phyloP scores from a whole-genome alignment of 1,140 invertebrate genomes.

The Ostrea denselamellosa region DNA sequence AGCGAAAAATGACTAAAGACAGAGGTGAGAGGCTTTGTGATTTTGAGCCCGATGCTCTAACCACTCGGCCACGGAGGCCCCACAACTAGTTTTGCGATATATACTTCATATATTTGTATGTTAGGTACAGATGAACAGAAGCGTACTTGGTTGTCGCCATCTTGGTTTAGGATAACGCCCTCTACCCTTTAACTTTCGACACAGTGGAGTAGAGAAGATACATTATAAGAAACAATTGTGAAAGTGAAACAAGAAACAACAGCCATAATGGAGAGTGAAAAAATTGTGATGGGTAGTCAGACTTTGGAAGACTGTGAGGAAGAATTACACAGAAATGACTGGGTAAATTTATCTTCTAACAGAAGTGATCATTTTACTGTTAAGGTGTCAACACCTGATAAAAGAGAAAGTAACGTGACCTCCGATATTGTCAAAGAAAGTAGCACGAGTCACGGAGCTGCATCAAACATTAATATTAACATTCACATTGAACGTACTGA shows the following conservation, averaged over 20 bases:
- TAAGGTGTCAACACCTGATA: not conserved
- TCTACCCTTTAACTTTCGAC: no score
- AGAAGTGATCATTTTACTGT: constrained; percentile 4
- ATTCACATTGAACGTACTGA: constrained; percentile 7
- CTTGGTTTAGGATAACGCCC: no score
- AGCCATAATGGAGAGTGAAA: not conserved
- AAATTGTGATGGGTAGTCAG: constrained; percentile 25
- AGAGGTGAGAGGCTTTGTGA: no score
- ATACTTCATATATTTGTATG: no score
- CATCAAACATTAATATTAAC: constrained; percentile 22
- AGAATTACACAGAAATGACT: not conserved
- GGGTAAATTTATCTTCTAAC: not conserved
- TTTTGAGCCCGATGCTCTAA: no score
- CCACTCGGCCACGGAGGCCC: no score
- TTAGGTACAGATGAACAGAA: no score
- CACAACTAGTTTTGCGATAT: no score
- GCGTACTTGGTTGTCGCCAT: no score
- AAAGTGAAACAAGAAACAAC: constrained; percentile 2
- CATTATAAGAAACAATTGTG: no score
- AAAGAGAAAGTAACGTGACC: not conserved
- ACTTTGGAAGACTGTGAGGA: not conserved
- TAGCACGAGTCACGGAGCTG: not conserved
- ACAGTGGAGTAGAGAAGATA: no score
- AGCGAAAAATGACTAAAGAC: no score
- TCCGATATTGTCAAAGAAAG: constrained; percentile 12